A percentile compares a stretch with the other conserved stretches of the same genome.
These are phyloP conservation scores for Cartodere bifasciata DNA, from an alignment of 2,888 invertebrate species.

Conservation along the genomic window DNA sequence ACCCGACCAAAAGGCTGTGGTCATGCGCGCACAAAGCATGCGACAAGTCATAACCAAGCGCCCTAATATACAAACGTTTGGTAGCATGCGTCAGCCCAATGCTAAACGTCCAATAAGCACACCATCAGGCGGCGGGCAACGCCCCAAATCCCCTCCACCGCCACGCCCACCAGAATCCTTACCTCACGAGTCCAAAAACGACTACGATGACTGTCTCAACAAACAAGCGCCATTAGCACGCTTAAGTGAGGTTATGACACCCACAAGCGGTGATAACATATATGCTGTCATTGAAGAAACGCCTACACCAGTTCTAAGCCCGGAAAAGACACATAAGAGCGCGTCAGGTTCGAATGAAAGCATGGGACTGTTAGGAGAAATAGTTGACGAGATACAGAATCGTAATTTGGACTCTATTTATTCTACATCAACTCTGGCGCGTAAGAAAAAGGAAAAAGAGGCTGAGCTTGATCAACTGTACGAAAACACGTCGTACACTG, in stretches of 20 bases:
- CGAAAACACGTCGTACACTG: conserved; percentile 41
- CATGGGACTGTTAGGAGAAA: conserved; percentile 71
- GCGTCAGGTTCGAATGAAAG: conserved; percentile 49
- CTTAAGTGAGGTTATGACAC: conserved; percentile 46
- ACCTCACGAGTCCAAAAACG: conserved; percentile 30
- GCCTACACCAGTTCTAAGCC: conserved; percentile 35
- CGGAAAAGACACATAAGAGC: conserved; percentile 26
- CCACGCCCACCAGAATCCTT: conserved; percentile 48
- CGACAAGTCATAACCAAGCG: conserved; percentile 34
- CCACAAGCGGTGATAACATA: conserved; percentile 55
- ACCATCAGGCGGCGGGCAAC: conserved; percentile 43
- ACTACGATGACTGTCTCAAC: conserved; percentile 71
- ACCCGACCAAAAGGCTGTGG: conserved; percentile 45
- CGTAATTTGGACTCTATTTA: conserved; percentile 80
- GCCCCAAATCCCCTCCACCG: conserved; percentile 68
- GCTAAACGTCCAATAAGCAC: conserved; percentile 64
- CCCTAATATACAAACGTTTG: conserved; percentile 61
- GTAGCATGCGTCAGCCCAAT: conserved; percentile 67
- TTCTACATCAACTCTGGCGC: conserved; percentile 58
- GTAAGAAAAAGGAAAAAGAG: conserved; percentile 44
- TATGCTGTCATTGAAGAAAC: conserved; percentile 80
- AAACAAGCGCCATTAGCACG: conserved; percentile 48
- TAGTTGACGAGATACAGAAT: conserved; percentile 77
- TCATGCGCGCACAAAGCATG: conserved; percentile 75
- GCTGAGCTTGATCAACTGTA: conserved; percentile 38